Base-by-base conservation (phyloP, 2,797 vertebrate genomes). In the Spinibarbus caldwelli region DNA sequence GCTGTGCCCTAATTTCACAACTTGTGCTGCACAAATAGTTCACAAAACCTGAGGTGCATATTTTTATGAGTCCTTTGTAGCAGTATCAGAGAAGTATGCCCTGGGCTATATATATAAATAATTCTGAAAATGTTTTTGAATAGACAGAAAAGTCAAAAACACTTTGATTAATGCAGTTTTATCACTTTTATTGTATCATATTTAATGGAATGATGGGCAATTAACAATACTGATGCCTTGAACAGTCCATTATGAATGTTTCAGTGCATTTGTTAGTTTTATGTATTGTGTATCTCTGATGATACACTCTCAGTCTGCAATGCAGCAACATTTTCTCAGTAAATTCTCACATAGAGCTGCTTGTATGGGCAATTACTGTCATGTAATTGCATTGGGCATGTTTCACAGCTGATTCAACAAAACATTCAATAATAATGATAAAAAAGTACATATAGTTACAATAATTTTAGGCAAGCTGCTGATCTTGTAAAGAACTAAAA, bases 241-340 rank as follows among this genome's bases (percentile, higher is more conserved):
- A 68, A 12, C 31, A 36, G 21, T 49, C 45, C 17, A 38, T 52
- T n/a, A 36, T 49, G 26, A n/a, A 64, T 66, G 41, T 17, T 66
- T 41, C 17, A 66, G 29, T 79, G 26, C n/a, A n/a, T n/a, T n/a
- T n/a, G n/a, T n/a, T n/a, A n/a, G n/a, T n/a, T n/a, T n/a, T n/a
- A n/a, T n/a, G n/a, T n/a, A n/a, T 78, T 38, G 43, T 38, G 17
- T 81, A 54, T 70, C 21, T 70, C 31, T 70, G 31, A 70, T 54
- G 66, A 23, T 54, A 66, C 79, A 41, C 45, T 36, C 9, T 68
- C 21, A 7, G 15, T 26, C 79, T 81, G 79, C 64, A 70, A n/a
- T 70, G 45, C 78, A 80, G 64, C 43, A 80, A 36, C 9, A 66
- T 47, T 0, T 49, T 67, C 15, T 19, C n/a, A n/a, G n/a, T 66